Percentiles rank a stretch among this genome's conserved stretches.
These are phyloP conservation scores for Paralvinella palmiformis DNA, from an alignment of 1,140 invertebrate genomes.

Conservation along the genomic window DNA sequence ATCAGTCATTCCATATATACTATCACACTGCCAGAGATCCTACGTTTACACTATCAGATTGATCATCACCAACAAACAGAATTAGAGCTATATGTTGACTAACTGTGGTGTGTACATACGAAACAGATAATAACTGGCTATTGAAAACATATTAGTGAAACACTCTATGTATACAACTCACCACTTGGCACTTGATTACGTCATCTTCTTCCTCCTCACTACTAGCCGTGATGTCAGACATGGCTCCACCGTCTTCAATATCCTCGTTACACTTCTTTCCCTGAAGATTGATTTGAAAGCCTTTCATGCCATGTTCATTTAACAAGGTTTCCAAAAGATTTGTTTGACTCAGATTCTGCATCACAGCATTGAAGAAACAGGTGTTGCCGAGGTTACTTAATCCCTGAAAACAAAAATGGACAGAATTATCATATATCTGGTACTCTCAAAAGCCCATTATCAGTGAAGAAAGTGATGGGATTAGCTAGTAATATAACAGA, in stretches of 20 bases:
- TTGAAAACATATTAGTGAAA: neutral
- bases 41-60: too few species aligned
- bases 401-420: constrained; percentile 23
- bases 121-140: too few species aligned
- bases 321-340: constrained; percentile 70
- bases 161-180: neutral
- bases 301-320: constrained; percentile 56
- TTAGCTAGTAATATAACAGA: neutral
- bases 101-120: too few species aligned
- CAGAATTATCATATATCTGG: neutral
- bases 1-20: too few species aligned
- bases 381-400: constrained; percentile 83
- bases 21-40: too few species aligned
- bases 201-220: constrained; percentile 28
- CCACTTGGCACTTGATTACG: neutral
- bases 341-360: constrained; percentile 85
- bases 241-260: constrained; percentile 12
- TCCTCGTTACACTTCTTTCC: constrained; percentile 23
- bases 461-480: too few species aligned
- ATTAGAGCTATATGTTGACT: too few species aligned
- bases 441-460: neutral
- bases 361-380: constrained; percentile 92
- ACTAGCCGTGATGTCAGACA: neutral
- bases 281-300: constrained; percentile 46
- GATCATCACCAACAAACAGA: too few species aligned